These are phyloP conservation scores for Nasonia vitripennis DNA, from an alignment of 1,140 invertebrate species.

Conservation along the genomic window DNA sequence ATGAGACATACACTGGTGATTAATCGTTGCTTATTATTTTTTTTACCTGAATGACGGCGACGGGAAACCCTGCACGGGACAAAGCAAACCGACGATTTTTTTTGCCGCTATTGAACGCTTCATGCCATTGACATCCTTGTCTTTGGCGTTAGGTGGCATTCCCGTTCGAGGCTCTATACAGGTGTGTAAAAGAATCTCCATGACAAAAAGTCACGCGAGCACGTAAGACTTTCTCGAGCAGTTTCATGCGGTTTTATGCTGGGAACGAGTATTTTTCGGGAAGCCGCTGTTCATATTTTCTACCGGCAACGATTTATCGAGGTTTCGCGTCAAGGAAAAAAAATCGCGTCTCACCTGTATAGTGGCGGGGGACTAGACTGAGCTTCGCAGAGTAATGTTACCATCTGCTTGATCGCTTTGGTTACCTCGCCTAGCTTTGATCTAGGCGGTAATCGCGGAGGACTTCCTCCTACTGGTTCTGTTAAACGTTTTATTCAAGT, in stretches of 20 bases:
- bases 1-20: neutral
- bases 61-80: constrained; percentile 83
- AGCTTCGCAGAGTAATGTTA: constrained; percentile 79
- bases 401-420: constrained; percentile 64
- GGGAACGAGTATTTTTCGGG: constrained; percentile 32
- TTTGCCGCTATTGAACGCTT: constrained; percentile 69
- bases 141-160: constrained; percentile 74
- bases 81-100: constrained; percentile 78
- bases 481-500: constrained; percentile 53
- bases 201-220: constrained; percentile 37
- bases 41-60: constrained; percentile 81
- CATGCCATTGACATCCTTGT: constrained; percentile 71
- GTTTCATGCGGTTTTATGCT: constrained; percentile 23
- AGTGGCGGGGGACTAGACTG: constrained; percentile 79
- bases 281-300: neutral
- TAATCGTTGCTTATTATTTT: neutral
- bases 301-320: neutral
- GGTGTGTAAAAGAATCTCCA: constrained; percentile 54
- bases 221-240: neutral
- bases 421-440: constrained; percentile 73
- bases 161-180: constrained; percentile 73
- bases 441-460: constrained; percentile 77
- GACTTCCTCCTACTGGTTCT: constrained; percentile 79
- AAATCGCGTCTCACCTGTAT: constrained; percentile 75
- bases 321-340: neutral